These are phyloP conservation scores for Turnix velox DNA, from an alignment of 2,113 vertebrate genomes.

Conservation along the genomic window DNA sequence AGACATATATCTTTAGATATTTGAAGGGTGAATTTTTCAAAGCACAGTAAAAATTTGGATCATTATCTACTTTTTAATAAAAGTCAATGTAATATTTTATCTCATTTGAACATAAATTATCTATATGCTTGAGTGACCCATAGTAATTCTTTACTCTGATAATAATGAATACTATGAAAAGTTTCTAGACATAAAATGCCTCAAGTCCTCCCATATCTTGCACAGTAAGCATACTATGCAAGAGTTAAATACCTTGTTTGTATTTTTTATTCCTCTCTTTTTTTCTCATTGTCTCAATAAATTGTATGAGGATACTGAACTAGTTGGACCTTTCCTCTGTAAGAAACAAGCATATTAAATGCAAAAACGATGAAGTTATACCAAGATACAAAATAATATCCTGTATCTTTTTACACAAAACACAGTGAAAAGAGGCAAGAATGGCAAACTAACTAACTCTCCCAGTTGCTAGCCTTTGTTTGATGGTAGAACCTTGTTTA, in stretches of 20 bases:
- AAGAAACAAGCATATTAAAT: not conserved
- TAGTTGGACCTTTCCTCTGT: not conserved
- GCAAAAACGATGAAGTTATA: not conserved
- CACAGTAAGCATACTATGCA: not conserved
- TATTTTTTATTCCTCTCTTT: not conserved
- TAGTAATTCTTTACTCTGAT: not conserved
- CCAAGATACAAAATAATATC: not conserved
- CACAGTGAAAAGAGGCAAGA: not conserved
- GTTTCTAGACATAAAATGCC: not conserved
- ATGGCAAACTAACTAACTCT: not conserved
- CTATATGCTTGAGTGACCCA: not conserved
- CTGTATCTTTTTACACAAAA: not conserved
- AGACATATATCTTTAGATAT: not conserved
- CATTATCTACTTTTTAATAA: not conserved
- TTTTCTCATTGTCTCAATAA: not conserved
- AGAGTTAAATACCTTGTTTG: not conserved
- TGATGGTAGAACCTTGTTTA: not conserved
- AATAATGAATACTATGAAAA: not conserved
- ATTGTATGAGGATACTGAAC: not conserved
- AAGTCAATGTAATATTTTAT: not conserved
- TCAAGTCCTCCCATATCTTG: not conserved
- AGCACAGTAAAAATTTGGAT: not conserved
- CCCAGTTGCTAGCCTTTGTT: not conserved
- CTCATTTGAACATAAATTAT: not conserved
- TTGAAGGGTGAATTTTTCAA: not conserved